Evolutionary conservation across 1,140 invertebrate genomes (phyloP).

Genomic region (Asobara japonica): DNA sequence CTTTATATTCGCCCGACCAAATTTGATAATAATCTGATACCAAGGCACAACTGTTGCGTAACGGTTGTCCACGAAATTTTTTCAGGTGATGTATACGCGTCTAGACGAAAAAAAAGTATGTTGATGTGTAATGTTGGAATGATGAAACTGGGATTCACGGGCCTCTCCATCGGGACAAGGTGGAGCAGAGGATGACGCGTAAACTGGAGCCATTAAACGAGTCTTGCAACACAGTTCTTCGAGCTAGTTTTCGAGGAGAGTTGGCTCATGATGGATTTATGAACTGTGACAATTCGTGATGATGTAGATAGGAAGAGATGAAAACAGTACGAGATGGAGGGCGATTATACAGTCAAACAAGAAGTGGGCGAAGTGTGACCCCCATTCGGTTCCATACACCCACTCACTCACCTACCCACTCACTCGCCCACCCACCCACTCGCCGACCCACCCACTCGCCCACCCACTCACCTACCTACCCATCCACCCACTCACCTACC

Average conservation of each 20-base stretch:
- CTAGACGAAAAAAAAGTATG: not conserved
- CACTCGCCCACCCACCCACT: too few species aligned
- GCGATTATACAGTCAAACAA: too few species aligned
- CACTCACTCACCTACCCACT: too few species aligned
- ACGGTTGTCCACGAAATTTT: not conserved
- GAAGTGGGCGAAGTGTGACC: too few species aligned
- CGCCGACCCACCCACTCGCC: too few species aligned
- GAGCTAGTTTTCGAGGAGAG: not conserved
- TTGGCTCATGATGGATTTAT: not conserved
- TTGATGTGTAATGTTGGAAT: not conserved
- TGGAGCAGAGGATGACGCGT: not conserved
- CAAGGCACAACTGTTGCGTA: not conserved
- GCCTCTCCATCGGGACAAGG: not conserved
- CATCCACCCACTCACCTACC: too few species aligned
- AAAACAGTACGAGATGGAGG: too few species aligned
- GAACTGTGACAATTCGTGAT: not conserved
- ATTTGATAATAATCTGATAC: conserved; percentile 11
- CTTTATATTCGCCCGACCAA: not conserved
- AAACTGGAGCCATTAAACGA: conserved; percentile 41
- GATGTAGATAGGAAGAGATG: too few species aligned
- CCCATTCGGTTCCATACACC: too few species aligned
- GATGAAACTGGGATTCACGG: not conserved
- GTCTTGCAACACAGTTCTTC: conserved; percentile 26
- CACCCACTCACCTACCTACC: too few species aligned
- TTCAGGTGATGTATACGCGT: not conserved